Evolutionary conservation across 92 coral and sea anemone species (phyloP).

Genomic region (Montipora capitata): DNA sequence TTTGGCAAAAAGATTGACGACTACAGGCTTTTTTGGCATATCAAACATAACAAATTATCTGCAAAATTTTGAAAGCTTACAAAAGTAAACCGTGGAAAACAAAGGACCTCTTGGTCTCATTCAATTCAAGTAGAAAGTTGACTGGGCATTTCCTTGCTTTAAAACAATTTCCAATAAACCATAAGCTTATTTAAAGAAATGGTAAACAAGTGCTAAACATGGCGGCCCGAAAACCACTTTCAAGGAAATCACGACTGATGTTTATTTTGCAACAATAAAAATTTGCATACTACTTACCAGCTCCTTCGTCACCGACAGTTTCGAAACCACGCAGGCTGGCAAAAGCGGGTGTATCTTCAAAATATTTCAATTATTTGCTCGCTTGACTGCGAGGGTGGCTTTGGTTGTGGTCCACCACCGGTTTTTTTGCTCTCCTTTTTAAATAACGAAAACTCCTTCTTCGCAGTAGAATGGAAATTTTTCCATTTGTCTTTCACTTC

Average conservation of each 20-base stretch:
- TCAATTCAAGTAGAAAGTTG: too few relatives aligned
- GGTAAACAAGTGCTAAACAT: background rate
- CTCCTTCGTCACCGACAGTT: background rate
- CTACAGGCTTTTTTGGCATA: too few relatives aligned
- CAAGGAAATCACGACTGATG: background rate
- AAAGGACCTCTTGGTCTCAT: too few relatives aligned
- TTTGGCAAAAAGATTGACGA: too few relatives aligned
- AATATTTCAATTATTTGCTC: constrained; percentile 48
- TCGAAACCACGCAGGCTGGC: background rate
- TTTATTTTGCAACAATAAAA: background rate
- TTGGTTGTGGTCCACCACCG: constrained; percentile 57
- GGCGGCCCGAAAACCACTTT: background rate
- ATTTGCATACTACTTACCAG: constrained; percentile 8
- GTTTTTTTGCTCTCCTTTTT: constrained; percentile 24
- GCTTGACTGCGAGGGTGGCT: constrained; percentile 32
- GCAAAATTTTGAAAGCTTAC: too few relatives aligned
- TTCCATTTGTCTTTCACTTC: constrained; percentile 74
- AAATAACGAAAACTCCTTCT: constrained; percentile 44
- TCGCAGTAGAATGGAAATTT: constrained; percentile 52
- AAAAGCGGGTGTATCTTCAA: constrained; percentile 45
- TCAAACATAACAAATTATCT: too few relatives aligned
- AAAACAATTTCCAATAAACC: too few relatives aligned
- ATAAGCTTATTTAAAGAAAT: background rate
- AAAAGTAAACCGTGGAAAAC: too few relatives aligned
- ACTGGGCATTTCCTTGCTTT: too few relatives aligned